These are phyloP conservation scores for Proisotoma minuta DNA, from an alignment of 2,888 invertebrate genomes.

Conservation along the genomic window DNA sequence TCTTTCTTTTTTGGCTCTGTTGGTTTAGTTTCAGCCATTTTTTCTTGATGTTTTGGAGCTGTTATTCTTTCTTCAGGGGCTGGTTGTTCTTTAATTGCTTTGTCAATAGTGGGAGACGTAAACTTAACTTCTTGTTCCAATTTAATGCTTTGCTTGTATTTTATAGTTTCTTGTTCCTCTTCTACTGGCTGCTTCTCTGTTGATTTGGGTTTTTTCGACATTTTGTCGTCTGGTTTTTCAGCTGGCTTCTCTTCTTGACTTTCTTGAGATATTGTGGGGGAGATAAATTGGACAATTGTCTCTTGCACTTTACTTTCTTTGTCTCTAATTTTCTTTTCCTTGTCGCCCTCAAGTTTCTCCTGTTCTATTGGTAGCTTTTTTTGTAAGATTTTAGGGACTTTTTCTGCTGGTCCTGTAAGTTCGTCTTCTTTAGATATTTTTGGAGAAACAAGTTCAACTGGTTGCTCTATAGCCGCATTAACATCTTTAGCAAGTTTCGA, in stretches of 20 bases:
- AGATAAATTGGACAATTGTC: background rate
- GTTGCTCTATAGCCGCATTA: background rate
- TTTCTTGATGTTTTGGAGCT: too few relatives aligned
- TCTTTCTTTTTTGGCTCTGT: background rate
- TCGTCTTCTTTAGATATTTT: background rate
- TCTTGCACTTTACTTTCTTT: background rate
- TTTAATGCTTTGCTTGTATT: background rate
- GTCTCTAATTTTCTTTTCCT: background rate
- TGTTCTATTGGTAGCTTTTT: background rate
- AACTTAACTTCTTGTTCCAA: background rate
- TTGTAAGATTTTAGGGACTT: background rate
- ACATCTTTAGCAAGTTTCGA: background rate
- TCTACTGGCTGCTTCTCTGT: background rate
- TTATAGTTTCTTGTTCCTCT: background rate
- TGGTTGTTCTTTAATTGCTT: too few relatives aligned
- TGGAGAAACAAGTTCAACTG: conserved; percentile 6
- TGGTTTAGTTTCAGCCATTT: background rate
- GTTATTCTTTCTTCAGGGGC: too few relatives aligned
- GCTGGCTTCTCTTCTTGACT: background rate
- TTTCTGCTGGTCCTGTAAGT: too few relatives aligned
- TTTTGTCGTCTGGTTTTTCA: too few relatives aligned
- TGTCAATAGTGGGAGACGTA: too few relatives aligned
- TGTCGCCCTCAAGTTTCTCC: background rate
- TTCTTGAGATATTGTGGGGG: too few relatives aligned
- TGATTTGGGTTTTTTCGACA: background rate